Conservation (phyloP, 2,888 invertebrate species). For the Protophormia terraenovae region DNA sequence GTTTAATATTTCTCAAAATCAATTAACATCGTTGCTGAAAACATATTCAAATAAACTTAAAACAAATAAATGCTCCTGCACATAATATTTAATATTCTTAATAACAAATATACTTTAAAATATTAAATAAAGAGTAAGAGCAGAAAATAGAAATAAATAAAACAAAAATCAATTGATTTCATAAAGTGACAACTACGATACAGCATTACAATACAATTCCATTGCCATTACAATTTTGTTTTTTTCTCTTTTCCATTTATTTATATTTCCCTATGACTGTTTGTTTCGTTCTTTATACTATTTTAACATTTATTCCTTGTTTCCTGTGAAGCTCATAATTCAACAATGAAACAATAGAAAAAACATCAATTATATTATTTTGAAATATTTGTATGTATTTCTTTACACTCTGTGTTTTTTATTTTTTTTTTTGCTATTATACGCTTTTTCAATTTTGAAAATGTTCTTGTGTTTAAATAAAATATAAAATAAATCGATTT, state of each 20-base stretch:
- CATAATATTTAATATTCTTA: neutral
- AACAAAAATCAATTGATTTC: neutral
- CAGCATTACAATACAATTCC: neutral
- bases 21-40: neutral
- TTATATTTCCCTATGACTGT: neutral
- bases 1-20: neutral
- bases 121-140: neutral
- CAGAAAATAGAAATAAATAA: too few relatives aligned
- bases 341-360: constrained; percentile 24
- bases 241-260: neutral
- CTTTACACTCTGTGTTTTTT: neutral
- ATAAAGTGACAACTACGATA: constrained; percentile 10
- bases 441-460: neutral
- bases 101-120: neutral
- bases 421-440: too few relatives aligned
- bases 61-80: neutral
- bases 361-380: constrained; percentile 23
- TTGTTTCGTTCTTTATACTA: too few relatives aligned
- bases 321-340: constrained; percentile 22
- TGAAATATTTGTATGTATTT: neutral
- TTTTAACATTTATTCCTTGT: neutral
- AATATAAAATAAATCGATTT: constrained; percentile 20
- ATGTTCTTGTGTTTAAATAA: constrained; percentile 22
- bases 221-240: constrained; percentile 8
- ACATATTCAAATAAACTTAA: neutral